These are phyloP conservation scores for Trididemnum clinides DNA, from an alignment of 23 tunicate species.

Conservation along the genomic window DNA sequence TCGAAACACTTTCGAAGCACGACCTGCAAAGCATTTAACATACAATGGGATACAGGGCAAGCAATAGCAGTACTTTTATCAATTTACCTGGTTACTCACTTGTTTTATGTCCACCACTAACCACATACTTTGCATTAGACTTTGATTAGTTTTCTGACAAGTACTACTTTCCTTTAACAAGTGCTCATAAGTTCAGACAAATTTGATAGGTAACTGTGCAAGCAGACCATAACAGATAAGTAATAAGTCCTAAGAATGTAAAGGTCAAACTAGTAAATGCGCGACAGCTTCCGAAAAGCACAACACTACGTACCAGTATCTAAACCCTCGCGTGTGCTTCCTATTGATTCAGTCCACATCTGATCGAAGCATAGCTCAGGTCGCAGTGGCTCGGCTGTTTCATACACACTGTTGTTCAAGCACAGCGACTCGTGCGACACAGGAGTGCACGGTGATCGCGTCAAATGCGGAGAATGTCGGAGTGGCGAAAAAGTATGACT, in stretches of 20 bases:
- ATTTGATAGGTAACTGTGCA: not conserved
- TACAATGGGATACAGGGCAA: too few species aligned
- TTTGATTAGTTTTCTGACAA: too few species aligned
- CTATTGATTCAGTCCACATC: constrained; percentile 79
- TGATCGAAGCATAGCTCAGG: constrained; percentile 92
- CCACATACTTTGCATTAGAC: too few species aligned
- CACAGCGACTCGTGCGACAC: constrained; percentile 88
- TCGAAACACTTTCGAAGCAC: constrained; percentile 74
- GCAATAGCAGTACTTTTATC: too few species aligned
- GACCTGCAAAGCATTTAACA: constrained; percentile 38
- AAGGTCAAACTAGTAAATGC: too few species aligned
- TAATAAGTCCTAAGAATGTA: too few species aligned
- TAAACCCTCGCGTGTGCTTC: constrained; percentile 73
- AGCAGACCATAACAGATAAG: not conserved
- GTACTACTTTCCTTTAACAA: too few species aligned
- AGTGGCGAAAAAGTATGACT: constrained; percentile 87
- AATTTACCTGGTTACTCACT: too few species aligned
- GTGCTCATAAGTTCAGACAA: too few species aligned
- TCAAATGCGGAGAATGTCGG: constrained; percentile 82
- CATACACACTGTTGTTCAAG: constrained; percentile 78
- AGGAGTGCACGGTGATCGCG: constrained; percentile 77
- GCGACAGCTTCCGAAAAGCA: not conserved
- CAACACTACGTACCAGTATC: constrained; percentile 53
- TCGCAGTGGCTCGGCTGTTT: constrained; percentile 84
- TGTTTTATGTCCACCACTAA: too few species aligned